Conservation (phyloP, 2,797 vertebrate genomes). For the Thripadectes ignobilis region DNA sequence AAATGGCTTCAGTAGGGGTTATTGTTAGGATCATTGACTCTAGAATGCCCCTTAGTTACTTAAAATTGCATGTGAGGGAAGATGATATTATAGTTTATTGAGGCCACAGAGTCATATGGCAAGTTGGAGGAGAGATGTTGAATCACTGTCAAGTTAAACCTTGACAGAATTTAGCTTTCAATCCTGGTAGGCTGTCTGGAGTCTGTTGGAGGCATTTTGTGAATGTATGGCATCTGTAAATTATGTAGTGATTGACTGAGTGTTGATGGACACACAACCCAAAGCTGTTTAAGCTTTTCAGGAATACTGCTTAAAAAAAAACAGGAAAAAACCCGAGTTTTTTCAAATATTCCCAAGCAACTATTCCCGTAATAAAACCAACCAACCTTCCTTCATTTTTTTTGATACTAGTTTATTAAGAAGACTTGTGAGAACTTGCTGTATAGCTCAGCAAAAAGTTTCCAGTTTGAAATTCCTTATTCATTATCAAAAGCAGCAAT, state of each 20-base stretch:
- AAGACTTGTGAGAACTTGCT: not conserved
- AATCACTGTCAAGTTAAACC: not conserved
- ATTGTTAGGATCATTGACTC: not conserved
- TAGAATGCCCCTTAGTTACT: not conserved
- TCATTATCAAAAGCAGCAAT: not conserved
- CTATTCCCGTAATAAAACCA: not conserved
- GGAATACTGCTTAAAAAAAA: not conserved
- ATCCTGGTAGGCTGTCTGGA: not conserved
- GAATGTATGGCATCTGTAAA: not conserved
- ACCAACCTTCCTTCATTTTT: not conserved
- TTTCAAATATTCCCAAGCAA: not conserved
- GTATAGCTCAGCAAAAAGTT: not conserved
- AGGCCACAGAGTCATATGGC: not conserved
- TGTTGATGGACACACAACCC: not conserved
- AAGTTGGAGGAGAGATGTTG: not conserved
- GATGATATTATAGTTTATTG: not conserved
- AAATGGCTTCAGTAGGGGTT: not conserved
- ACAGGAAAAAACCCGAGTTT: accelerated
- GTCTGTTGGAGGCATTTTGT: not conserved
- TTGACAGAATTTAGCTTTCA: not conserved
- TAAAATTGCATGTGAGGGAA: not conserved
- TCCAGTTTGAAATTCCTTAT: not conserved
- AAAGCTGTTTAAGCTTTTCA: not conserved
- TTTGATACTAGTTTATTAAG: not conserved
- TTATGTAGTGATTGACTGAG: not conserved